Percentiles rank a stretch among this genome's conserved stretches.
Conservation (phyloP, 2,113 vertebrate genomes). For the Pollimyrus isidori region DNA sequence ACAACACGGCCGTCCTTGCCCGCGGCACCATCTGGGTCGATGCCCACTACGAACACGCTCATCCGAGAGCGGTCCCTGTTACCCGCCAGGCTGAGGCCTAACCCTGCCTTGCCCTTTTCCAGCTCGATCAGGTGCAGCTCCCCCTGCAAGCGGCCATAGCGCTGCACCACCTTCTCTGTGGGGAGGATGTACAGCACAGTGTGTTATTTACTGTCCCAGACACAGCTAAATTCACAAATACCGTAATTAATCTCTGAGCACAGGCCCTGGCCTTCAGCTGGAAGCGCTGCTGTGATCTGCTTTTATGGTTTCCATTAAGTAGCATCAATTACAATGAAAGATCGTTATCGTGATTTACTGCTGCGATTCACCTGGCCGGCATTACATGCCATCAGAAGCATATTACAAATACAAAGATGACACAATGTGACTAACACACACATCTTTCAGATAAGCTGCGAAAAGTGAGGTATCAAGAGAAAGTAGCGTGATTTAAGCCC, state of each 20-base stretch:
- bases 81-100: conserved; percentile 95
- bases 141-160: conserved; percentile 78
- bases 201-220: neutral
- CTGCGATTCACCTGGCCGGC: neutral
- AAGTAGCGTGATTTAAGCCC: neutral
- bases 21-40: conserved; percentile 86
- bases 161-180: conserved; percentile 74
- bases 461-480: neutral
- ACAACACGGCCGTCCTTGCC: conserved; percentile 82
- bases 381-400: neutral
- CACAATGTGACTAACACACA: neutral
- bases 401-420: neutral
- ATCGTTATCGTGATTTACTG: neutral
- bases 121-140: conserved; percentile 83
- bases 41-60: conserved; percentile 95
- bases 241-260: neutral
- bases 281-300: neutral
- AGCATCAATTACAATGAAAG: neutral
- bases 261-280: too few relatives aligned
- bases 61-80: conserved; percentile 90
- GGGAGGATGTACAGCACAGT: neutral
- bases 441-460: neutral
- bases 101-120: conserved; percentile 85
- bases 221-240: neutral
- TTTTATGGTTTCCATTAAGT: neutral